Conservation (phyloP, 2,113 vertebrate species). For the Peromyscus californicus region DNA sequence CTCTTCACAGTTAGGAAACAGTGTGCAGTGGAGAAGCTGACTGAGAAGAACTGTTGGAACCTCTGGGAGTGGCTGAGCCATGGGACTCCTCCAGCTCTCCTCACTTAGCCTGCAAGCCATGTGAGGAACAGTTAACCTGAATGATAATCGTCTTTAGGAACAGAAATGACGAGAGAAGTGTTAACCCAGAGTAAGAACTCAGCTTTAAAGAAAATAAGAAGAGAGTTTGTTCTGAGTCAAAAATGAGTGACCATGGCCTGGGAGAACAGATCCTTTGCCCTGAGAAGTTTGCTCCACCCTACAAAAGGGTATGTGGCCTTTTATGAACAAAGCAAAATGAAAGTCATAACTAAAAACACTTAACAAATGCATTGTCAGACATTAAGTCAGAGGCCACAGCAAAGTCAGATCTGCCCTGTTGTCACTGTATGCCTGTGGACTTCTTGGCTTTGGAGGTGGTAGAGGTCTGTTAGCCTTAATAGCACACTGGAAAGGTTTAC, state of each 20-base stretch:
- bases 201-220: background rate
- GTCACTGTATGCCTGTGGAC: background rate
- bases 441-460: background rate
- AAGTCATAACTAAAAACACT: background rate
- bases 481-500: background rate
- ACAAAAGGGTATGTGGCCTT: background rate
- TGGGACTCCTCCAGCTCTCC: background rate
- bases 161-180: background rate
- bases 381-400: background rate
- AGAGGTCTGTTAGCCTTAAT: background rate
- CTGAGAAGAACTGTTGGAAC: background rate
- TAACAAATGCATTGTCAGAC: background rate
- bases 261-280: background rate
- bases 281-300: background rate
- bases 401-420: background rate
- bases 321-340: background rate
- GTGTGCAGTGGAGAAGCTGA: background rate
- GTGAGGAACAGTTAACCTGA: background rate
- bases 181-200: background rate
- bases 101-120: background rate
- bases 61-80: accelerated
- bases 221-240: background rate
- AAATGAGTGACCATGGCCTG: background rate
- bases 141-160: background rate
- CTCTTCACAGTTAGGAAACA: background rate